Percentiles rank a stretch among this genome's conserved stretches.
Evolutionary conservation across 1,140 invertebrate genomes (phyloP).

Genomic region (Cataglyphis hispanica): DNA sequence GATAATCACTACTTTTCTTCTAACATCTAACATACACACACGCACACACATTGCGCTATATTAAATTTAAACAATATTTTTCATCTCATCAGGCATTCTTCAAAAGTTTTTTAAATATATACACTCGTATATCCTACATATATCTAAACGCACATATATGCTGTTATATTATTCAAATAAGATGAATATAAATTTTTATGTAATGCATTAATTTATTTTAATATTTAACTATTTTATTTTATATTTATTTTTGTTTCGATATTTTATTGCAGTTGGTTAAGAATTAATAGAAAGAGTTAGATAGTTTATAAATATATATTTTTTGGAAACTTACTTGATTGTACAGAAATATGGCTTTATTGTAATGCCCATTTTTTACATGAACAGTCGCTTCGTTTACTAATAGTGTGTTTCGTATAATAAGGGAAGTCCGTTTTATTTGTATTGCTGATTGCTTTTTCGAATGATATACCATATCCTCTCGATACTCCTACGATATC

Average conservation of each 20-base stretch:
- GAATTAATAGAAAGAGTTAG: too few relatives aligned
- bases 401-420: slow-evolving; percentile 86
- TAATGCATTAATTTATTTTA: neutral
- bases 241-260: neutral
- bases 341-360: slow-evolving; percentile 89
- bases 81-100: neutral
- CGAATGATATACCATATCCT: slow-evolving; percentile 51
- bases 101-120: neutral
- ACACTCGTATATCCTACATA: too few relatives aligned
- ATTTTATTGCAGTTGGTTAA: too few relatives aligned
- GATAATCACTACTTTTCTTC: too few relatives aligned
- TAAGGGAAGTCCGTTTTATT: slow-evolving; percentile 80
- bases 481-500: slow-evolving; percentile 25
- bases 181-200: slow-evolving; percentile 21
- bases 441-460: slow-evolving; percentile 82
- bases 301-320: slow-evolving; percentile 1
- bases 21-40: neutral
- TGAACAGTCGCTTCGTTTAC: slow-evolving; percentile 91
- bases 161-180: too few relatives aligned
- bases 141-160: too few relatives aligned
- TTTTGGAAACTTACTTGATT: slow-evolving; percentile 88
- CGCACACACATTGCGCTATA: neutral
- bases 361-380: slow-evolving; percentile 90
- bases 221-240: neutral
- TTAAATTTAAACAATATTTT: neutral